phyloP scores from a whole-genome alignment of 2,797 vertebrate species.

The Babyrousa celebensis region DNA sequence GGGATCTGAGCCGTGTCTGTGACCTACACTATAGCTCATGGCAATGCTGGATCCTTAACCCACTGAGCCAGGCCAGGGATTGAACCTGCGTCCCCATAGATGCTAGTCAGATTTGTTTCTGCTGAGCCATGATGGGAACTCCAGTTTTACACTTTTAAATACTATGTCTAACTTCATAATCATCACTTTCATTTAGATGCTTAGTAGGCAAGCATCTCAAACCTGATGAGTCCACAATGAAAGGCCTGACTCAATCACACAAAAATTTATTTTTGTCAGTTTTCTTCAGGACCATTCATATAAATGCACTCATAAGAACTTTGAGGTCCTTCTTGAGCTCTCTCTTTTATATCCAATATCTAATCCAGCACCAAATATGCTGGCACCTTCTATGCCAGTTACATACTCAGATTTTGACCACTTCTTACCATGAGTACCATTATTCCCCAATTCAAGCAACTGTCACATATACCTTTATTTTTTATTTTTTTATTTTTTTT shows the following conservation, averaged over 20 bases:
- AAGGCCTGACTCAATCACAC: not conserved
- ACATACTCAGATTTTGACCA: not conserved
- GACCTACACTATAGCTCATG: too few relatives aligned
- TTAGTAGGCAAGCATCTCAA: not conserved
- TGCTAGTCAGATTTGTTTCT: too few relatives aligned
- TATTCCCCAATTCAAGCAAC: not conserved
- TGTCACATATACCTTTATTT: not conserved
- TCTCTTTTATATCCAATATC: not conserved
- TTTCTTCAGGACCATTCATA: not conserved
- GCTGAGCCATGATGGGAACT: too few relatives aligned
- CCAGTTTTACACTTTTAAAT: not conserved
- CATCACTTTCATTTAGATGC: not conserved
- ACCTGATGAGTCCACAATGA: not conserved
- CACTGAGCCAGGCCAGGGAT: too few relatives aligned
- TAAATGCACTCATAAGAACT: not conserved
- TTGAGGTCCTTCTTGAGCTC: not conserved
- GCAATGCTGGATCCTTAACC: too few relatives aligned
- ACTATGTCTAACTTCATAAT: not conserved
- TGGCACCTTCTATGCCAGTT: not conserved
- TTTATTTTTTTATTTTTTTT: too few relatives aligned
- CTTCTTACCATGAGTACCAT: not conserved
- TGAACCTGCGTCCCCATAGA: too few relatives aligned
- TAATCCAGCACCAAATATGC: not conserved
- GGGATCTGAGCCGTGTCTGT: too few relatives aligned
- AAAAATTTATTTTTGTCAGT: not conserved